These are phyloP conservation scores for Deroplatys truncata DNA, from an alignment of 2,888 invertebrate genomes.

Conservation along the genomic window DNA sequence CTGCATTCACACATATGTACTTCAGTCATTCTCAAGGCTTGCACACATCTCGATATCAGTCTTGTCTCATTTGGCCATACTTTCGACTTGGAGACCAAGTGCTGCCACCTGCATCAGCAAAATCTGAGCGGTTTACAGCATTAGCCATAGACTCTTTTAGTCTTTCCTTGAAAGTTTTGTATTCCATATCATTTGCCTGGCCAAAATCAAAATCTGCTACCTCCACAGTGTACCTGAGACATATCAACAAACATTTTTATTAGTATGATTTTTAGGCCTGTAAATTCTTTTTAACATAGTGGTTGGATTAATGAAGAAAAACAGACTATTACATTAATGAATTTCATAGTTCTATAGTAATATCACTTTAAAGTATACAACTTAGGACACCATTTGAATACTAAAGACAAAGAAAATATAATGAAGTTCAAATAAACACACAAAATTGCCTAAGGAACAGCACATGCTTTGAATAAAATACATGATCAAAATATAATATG, in stretches of 20 bases:
- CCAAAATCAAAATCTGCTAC: constrained; percentile 91
- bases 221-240: constrained; percentile 68
- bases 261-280: too few relatives aligned
- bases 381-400: too few relatives aligned
- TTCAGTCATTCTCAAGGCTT: neutral
- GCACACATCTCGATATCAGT: neutral
- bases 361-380: too few relatives aligned
- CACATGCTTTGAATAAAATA: too few relatives aligned
- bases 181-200: constrained; percentile 74
- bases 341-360: too few relatives aligned
- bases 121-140: constrained; percentile 45
- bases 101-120: neutral
- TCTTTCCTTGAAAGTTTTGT: constrained; percentile 80
- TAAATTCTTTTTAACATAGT: too few relatives aligned
- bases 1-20: neutral
- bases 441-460: too few relatives aligned
- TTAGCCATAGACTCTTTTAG: constrained; percentile 71
- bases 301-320: too few relatives aligned
- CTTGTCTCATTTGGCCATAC: constrained; percentile 12
- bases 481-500: too few relatives aligned
- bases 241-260: neutral
- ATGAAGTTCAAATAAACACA: too few relatives aligned
- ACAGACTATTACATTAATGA: too few relatives aligned
- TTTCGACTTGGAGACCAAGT: constrained; percentile 20
- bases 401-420: too few relatives aligned